phyloP scores from a whole-genome alignment of 2,113 vertebrate species.

The Salvator merianae region DNA sequence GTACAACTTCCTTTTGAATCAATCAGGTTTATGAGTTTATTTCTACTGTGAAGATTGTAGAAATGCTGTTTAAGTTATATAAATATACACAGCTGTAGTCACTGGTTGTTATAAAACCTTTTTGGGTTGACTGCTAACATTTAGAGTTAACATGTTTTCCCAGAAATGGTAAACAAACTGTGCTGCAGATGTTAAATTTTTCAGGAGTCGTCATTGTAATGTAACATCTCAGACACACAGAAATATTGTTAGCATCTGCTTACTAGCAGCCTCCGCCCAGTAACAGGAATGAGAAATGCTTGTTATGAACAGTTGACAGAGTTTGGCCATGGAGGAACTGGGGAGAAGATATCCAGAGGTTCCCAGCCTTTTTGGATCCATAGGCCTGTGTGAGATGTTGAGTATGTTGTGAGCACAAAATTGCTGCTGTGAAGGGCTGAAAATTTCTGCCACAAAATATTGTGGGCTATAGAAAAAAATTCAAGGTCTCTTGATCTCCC shows the following conservation, averaged over 20 bases:
- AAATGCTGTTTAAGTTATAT: neutral
- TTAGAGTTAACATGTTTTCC: neutral
- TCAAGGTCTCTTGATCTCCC: too few species aligned
- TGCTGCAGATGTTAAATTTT: neutral
- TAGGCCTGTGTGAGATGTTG: too few species aligned
- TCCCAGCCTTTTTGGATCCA: too few species aligned
- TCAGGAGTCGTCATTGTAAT: neutral
- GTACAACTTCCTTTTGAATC: neutral
- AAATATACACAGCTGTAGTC: neutral
- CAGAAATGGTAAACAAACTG: neutral
- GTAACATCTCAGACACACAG: too few species aligned
- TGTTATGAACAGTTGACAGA: neutral
- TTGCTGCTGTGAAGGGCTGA: too few species aligned
- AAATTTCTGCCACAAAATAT: too few species aligned
- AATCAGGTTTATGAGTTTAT: neutral
- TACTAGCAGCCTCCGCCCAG: neutral
- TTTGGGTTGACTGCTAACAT: neutral
- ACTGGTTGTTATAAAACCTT: neutral
- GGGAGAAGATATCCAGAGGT: too few species aligned
- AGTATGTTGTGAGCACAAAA: too few species aligned
- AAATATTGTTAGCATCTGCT: neutral
- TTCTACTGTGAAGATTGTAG: neutral
- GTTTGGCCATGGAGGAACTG: too few species aligned
- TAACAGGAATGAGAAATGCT: neutral
- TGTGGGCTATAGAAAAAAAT: too few species aligned